These are phyloP conservation scores for Blera fallax DNA, from an alignment of 2,888 invertebrate genomes.

Conservation along the genomic window DNA sequence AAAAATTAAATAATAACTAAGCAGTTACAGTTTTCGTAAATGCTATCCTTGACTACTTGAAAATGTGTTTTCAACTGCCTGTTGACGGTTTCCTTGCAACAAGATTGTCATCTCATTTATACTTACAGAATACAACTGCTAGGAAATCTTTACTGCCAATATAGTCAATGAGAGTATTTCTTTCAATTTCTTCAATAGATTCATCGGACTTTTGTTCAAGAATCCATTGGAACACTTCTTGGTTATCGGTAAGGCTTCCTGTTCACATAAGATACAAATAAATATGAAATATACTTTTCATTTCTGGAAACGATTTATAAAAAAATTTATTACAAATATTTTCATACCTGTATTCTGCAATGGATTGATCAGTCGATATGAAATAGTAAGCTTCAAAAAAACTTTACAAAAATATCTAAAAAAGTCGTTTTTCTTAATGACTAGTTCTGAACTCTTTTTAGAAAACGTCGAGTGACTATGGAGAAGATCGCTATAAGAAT, in stretches of 20 bases:
- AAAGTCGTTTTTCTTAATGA: too few species aligned
- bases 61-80: conserved; percentile 5
- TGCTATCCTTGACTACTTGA: conserved; percentile 39
- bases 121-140: conserved; percentile 96
- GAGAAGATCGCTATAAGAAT: too few species aligned
- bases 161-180: conserved; percentile 91
- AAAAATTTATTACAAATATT: neutral
- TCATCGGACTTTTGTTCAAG: conserved; percentile 94
- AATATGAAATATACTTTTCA: too few species aligned
- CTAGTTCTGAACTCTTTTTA: too few species aligned
- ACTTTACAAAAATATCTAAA: too few species aligned
- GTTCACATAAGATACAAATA: too few species aligned
- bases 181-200: conserved; percentile 94
- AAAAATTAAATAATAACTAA: conserved; percentile 65
- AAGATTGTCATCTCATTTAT: conserved; percentile 69
- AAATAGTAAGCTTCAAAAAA: neutral
- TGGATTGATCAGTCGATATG: conserved; percentile 77
- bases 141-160: conserved; percentile 95
- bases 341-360: conserved; percentile 80
- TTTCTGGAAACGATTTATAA: too few species aligned
- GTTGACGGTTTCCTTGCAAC: neutral
- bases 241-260: conserved; percentile 90
- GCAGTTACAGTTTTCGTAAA: conserved; percentile 74
- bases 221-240: conserved; percentile 94
- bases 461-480: too few species aligned